phyloP scores from a whole-genome alignment of 2,113 vertebrate genomes.

The Jacana jacana region DNA sequence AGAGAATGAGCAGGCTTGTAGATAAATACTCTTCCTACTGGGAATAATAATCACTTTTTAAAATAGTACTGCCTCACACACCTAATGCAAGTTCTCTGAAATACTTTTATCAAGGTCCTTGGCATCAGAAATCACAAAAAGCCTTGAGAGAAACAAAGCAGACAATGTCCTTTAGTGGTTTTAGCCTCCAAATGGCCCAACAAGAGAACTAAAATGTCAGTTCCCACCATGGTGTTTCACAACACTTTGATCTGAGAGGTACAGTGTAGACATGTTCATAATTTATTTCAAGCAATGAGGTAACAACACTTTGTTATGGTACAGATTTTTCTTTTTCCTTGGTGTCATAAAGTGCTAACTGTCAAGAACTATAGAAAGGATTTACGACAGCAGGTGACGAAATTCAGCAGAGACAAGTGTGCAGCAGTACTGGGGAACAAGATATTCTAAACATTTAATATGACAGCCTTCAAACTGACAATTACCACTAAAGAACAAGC shows the following conservation, averaged over 20 bases:
- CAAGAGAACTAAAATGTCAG: not conserved
- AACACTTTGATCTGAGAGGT: not conserved
- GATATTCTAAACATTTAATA: not conserved
- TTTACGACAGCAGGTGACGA: not conserved
- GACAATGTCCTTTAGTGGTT: not conserved
- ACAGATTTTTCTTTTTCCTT: not conserved
- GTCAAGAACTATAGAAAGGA: not conserved
- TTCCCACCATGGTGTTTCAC: not conserved
- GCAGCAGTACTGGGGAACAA: not conserved
- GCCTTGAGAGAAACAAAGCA: not conserved
- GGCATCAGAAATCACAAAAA: not conserved
- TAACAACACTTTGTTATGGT: not conserved
- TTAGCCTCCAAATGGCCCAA: not conserved
- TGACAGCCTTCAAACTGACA: not conserved
- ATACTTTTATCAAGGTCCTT: not conserved
- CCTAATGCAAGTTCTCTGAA: not conserved
- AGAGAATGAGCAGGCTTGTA: not conserved
- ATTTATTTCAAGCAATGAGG: not conserved
- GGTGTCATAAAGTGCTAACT: not conserved
- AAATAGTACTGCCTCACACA: not conserved
- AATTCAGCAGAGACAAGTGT: not conserved
- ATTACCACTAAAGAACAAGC: not conserved
- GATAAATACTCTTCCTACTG: not conserved
- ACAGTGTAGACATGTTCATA: accelerated
- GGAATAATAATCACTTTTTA: not conserved